Evolutionary conservation across 2,797 vertebrate genomes (phyloP).

Genomic region (Sciaenops ocellatus): DNA sequence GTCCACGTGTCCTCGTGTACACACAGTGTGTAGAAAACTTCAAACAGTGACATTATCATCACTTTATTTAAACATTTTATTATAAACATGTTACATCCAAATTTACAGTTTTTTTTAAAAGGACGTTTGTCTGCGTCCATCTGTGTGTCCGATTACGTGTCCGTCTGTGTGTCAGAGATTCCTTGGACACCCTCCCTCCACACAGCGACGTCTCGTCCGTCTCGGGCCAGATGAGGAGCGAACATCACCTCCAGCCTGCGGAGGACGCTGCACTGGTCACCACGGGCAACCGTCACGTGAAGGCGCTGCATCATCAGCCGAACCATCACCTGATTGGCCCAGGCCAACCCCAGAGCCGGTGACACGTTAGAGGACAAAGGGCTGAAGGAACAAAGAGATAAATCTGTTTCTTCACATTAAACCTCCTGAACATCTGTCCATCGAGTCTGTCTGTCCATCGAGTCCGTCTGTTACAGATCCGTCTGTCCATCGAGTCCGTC

Average conservation of each 20-base stretch:
- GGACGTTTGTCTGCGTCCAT: no score
- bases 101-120: no score
- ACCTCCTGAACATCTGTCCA: no score
- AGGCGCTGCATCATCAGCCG: conserved; percentile 88
- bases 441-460: no score
- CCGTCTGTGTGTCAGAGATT: not conserved
- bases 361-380: conserved; percentile 63
- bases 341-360: conserved; percentile 92
- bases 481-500: no score
- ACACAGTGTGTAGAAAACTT: no score
- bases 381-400: conserved; percentile 19
- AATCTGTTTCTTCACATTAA: no score
- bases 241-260: conserved; percentile 91
- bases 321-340: conserved; percentile 93
- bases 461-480: no score
- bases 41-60: no score
- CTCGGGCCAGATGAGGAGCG: conserved; percentile 90
- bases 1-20: no score
- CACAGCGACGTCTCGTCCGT: conserved; percentile 64
- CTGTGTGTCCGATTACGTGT: not conserved
- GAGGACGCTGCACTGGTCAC: conserved; percentile 42
- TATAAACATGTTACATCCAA: no score
- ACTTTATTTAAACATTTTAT: no score
- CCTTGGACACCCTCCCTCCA: conserved; percentile 89
- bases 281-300: not conserved